A percentile compares a stretch with the other conserved stretches of the same genome.
Evolutionary conservation across 2,113 vertebrate species (phyloP).

Genomic region (Gila orcuttii): DNA sequence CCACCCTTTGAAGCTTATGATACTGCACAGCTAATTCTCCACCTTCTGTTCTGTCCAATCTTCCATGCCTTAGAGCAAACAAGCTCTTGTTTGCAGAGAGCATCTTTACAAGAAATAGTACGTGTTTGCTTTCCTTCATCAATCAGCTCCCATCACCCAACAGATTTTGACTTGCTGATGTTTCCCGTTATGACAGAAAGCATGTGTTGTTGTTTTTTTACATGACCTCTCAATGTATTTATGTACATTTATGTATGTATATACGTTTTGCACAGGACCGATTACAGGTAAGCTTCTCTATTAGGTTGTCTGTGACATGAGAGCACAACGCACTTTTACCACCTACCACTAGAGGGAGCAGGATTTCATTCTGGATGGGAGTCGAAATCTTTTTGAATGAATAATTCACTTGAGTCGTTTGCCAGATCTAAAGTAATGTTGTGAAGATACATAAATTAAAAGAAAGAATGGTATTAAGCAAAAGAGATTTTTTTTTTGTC

Average conservation of each 20-base stretch:
- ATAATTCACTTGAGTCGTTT: neutral
- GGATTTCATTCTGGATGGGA: neutral
- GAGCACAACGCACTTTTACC: neutral
- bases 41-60: conserved; percentile 39
- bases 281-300: neutral
- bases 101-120: conserved; percentile 63
- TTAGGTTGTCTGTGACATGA: neutral
- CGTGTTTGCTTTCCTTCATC: conserved; percentile 51
- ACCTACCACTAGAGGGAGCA: conserved; percentile 44
- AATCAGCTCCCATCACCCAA: conserved; percentile 21
- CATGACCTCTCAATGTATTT: neutral
- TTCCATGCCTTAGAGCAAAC: conserved; percentile 60
- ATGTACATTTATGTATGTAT: neutral
- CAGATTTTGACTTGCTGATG: neutral
- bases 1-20: conserved; percentile 64
- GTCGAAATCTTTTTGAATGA: neutral
- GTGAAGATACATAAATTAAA: neutral
- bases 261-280: neutral
- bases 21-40: conserved; percentile 53
- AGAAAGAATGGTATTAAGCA: neutral
- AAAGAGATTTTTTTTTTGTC: neutral
- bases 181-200: neutral
- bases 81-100: conserved; percentile 57
- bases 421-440: neutral
- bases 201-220: neutral